Evolutionary conservation across 2,113 vertebrate genomes (phyloP).

Genomic region (Crypturellus undulatus): DNA sequence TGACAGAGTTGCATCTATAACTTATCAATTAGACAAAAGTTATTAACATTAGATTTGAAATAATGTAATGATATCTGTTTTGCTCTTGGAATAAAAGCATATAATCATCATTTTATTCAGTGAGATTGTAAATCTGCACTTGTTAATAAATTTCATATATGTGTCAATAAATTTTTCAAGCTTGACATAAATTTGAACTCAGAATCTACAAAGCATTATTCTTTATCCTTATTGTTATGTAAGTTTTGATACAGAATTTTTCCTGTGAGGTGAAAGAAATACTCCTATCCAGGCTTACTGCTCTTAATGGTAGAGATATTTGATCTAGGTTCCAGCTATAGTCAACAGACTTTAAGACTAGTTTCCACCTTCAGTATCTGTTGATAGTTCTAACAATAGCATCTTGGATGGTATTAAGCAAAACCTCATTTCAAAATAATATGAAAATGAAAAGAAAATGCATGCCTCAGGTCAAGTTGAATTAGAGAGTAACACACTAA

Average conservation of each 20-base stretch:
- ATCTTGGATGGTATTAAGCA: neutral
- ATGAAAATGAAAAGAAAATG: neutral
- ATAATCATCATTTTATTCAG: neutral
- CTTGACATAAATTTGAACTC: neutral
- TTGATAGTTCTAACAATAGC: neutral
- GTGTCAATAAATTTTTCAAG: neutral
- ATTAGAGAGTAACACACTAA: neutral
- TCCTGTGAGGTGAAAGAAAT: neutral
- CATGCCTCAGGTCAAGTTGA: neutral
- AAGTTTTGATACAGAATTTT: neutral
- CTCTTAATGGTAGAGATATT: neutral
- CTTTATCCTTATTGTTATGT: neutral
- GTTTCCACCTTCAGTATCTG: neutral
- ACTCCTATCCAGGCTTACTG: neutral
- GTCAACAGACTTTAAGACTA: neutral
- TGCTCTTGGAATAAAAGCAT: neutral
- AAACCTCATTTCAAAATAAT: neutral
- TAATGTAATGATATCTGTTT: neutral
- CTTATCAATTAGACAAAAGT: neutral
- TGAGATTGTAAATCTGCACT: neutral
- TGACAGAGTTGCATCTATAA: fast-evolving
- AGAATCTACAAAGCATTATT: neutral
- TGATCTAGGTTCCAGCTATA: neutral
- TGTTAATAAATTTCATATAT: neutral
- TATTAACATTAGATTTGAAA: neutral